A percentile compares a stretch with the other conserved stretches of the same genome.
phyloP scores from a whole-genome alignment of 2,888 invertebrate genomes.

The Odontomyia ornata region DNA sequence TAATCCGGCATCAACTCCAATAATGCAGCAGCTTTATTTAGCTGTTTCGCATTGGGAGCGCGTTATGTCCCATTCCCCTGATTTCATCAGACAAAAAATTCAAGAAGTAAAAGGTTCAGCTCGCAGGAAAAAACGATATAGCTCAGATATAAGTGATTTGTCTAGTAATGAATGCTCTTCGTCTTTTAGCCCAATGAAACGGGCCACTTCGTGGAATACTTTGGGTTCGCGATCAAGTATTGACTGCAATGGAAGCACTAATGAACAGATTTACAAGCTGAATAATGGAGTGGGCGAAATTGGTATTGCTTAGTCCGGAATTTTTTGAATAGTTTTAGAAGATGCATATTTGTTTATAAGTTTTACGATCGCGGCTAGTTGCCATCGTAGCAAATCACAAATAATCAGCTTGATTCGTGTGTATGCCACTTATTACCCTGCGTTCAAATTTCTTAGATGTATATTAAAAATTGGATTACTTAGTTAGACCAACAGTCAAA shows the following conservation, averaged over 20 bases:
- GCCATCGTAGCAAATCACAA: no score
- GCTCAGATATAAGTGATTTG: slow-evolving; percentile 31
- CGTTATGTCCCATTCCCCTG: slow-evolving; percentile 55
- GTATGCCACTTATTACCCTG: no score
- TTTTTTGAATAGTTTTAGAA: no score
- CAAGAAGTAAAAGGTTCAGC: slow-evolving; percentile 47
- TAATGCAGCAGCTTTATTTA: slow-evolving; percentile 66
- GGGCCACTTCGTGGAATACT: not conserved
- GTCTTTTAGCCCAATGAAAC: not conserved
- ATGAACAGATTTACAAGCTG: not conserved
- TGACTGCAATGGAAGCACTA: not conserved
- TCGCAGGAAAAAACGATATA: slow-evolving; percentile 21
- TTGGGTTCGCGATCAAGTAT: not conserved
- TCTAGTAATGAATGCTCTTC: slow-evolving; percentile 5
- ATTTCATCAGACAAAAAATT: slow-evolving; percentile 53
- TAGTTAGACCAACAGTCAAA: no score
- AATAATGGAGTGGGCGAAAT: not conserved
- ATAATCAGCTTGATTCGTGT: no score
- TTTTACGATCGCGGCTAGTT: no score
- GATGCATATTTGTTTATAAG: no score
- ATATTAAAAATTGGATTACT: no score
- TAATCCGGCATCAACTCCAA: slow-evolving; percentile 65
- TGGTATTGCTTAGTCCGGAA: not conserved
- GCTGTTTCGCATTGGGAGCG: slow-evolving; percentile 62
- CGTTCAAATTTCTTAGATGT: no score